Evolutionary conservation across 2,888 invertebrate genomes (phyloP).

Genomic region (Koerneria pararmatus): DNA sequence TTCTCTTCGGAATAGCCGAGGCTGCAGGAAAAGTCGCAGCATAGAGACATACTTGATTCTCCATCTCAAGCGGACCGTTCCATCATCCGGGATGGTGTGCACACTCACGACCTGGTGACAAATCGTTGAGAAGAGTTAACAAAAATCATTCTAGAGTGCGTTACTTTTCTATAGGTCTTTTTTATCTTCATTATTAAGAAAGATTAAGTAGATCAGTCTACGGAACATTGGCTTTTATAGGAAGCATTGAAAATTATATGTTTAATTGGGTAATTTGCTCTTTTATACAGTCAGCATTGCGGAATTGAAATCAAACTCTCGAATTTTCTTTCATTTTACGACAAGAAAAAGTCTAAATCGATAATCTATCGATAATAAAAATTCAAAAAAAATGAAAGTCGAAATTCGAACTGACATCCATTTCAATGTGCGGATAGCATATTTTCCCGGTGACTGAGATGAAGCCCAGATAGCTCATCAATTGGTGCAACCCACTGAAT

Average conservation of each 20-base stretch:
- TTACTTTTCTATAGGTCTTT: no score
- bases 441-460: slow-evolving; percentile 42
- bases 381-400: neutral
- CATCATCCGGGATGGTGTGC: slow-evolving; percentile 52
- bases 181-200: no score
- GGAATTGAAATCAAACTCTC: no score
- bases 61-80: slow-evolving; percentile 57
- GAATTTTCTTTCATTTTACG: neutral
- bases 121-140: no score
- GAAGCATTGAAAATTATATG: no score
- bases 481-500: slow-evolving; percentile 39
- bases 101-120: slow-evolving; percentile 28
- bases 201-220: no score
- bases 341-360: slow-evolving; percentile 21
- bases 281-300: no score
- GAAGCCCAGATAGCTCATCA: slow-evolving; percentile 47
- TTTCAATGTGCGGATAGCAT: slow-evolving; percentile 44
- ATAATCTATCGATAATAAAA: slow-evolving; percentile 20
- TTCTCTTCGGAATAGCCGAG: slow-evolving; percentile 35
- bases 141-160: no score
- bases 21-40: slow-evolving; percentile 32
- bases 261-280: no score
- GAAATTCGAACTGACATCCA: slow-evolving; percentile 32
- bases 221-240: no score
- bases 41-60: slow-evolving; percentile 47